Evolutionary conservation across 2,888 invertebrate genomes (phyloP).

Genomic region (Mesochorus sp.): DNA sequence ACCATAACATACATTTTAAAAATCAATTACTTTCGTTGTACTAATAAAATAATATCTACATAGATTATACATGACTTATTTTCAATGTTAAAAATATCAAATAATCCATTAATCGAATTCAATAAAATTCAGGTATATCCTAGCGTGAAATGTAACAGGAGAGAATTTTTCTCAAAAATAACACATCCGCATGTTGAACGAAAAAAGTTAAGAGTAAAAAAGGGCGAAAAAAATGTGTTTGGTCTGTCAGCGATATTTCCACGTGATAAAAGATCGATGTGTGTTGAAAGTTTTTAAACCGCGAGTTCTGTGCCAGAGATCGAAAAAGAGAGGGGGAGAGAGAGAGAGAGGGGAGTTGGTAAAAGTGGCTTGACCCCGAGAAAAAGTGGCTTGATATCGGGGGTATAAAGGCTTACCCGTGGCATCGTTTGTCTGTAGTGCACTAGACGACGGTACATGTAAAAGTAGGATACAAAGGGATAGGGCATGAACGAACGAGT

Average conservation of each 20-base stretch:
- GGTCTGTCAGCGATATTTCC: background rate
- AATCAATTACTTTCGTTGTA: too few species aligned
- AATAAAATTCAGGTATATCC: too few species aligned
- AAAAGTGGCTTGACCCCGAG: constrained; percentile 50
- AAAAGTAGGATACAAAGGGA: constrained; percentile 54
- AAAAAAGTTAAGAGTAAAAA: background rate
- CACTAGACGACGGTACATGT: constrained; percentile 28
- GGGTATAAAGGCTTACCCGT: constrained; percentile 59
- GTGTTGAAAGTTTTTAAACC: constrained; percentile 24
- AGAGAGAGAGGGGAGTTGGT: background rate
- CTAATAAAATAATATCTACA: too few species aligned
- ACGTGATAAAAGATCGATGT: constrained; percentile 1
- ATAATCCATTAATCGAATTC: too few species aligned
- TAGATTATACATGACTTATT: too few species aligned
- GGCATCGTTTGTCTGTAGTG: constrained; percentile 23
- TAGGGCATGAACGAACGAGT: constrained; percentile 39
- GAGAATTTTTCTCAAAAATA: too few species aligned
- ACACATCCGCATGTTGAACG: too few species aligned
- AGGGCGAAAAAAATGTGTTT: background rate
- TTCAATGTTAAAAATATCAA: too few species aligned
- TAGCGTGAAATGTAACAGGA: too few species aligned
- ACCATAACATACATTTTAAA: too few species aligned
- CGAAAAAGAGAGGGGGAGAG: background rate
- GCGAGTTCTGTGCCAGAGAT: constrained; percentile 12
- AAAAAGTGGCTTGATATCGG: constrained; percentile 55